These are phyloP conservation scores for Cephus cinctus DNA, from an alignment of 1,140 invertebrate genomes.

Conservation along the genomic window DNA sequence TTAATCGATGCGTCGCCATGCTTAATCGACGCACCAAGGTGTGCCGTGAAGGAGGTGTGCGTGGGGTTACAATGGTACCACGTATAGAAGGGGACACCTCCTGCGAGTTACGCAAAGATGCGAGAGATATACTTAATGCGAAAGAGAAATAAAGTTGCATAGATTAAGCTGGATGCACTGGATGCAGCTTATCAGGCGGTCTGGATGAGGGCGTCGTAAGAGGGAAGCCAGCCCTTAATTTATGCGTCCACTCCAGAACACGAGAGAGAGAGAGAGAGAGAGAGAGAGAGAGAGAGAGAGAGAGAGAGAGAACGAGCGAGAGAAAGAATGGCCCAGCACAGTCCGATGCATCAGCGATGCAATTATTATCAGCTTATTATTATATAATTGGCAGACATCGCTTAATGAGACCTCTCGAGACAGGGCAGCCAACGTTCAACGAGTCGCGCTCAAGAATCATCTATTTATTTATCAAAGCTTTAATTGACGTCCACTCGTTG, in stretches of 20 bases:
- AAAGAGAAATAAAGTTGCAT: no score
- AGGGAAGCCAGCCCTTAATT: constrained; percentile 50
- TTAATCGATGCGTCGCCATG: no score
- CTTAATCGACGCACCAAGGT: no score
- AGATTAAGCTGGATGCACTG: not conserved
- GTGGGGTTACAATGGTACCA: no score
- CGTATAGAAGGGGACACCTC: no score
- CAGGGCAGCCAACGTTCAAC: constrained; percentile 27
- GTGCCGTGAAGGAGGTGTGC: no score
- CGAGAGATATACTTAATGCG: no score
- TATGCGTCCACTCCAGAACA: constrained; percentile 31
- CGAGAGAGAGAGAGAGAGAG: constrained; percentile 15
- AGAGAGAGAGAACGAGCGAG: constrained; percentile 11
- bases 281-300: not conserved
- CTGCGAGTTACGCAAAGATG: no score
- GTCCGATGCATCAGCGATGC: constrained; percentile 37
- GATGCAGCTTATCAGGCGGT: constrained; percentile 2
- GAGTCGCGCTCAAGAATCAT: constrained; percentile 35
- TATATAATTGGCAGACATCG: constrained; percentile 48
- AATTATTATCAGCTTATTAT: constrained; percentile 54
- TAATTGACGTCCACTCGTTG: constrained; percentile 39
- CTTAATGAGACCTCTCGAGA: constrained; percentile 52
- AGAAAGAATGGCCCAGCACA: constrained; percentile 22
- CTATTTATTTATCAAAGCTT: constrained; percentile 44
- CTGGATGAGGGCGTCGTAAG: constrained; percentile 42